Evolutionary conservation across 2,888 invertebrate species (phyloP).

Genomic region (Dryobota labecula): DNA sequence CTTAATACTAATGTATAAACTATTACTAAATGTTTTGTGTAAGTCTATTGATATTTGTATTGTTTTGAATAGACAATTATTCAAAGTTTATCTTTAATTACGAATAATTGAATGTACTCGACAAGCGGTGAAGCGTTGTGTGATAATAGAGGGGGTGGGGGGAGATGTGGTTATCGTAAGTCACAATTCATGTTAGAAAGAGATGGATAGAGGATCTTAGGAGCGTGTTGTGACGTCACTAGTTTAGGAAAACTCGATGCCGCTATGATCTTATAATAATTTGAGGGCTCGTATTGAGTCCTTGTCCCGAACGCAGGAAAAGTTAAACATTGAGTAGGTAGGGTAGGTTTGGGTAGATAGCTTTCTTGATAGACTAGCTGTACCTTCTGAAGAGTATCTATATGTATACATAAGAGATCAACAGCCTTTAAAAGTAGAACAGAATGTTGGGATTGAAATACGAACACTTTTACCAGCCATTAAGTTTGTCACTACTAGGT

Average conservation of each 20-base stretch:
- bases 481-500: constrained; percentile 11
- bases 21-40: constrained; percentile 70
- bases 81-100: constrained; percentile 60
- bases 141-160: constrained; percentile 33
- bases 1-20: constrained; percentile 79
- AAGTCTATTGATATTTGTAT: constrained; percentile 65
- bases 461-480: neutral
- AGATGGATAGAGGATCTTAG: constrained; percentile 11
- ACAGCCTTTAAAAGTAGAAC: neutral
- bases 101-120: constrained; percentile 64
- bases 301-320: neutral
- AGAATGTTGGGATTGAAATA: neutral
- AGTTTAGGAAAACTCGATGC: constrained; percentile 8
- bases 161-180: constrained; percentile 20
- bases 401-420: neutral
- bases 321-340: neutral
- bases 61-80: constrained; percentile 58
- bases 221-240: constrained; percentile 27
- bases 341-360: neutral
- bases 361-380: neutral
- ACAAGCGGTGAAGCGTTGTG: constrained; percentile 55
- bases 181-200: constrained; percentile 23
- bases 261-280: constrained; percentile 2
- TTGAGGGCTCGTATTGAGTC: neutral
- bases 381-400: neutral